Evolutionary conservation across 2,113 vertebrate species (phyloP).

Genomic region (Gallinago paraguaiae): DNA sequence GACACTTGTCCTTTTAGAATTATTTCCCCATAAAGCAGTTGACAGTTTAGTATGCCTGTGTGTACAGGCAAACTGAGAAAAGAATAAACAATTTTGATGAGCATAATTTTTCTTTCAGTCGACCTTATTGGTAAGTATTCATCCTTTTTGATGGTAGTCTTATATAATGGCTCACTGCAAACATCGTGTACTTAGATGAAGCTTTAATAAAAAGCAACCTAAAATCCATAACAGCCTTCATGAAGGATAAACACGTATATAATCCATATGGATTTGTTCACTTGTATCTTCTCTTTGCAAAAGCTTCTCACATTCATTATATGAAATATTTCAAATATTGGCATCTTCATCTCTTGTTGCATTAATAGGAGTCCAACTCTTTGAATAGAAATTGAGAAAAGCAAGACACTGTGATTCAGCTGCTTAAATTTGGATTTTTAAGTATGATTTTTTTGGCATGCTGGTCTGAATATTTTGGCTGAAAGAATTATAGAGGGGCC

Average conservation of each 20-base stretch:
- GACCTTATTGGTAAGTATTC: not conserved
- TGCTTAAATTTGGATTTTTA: not conserved
- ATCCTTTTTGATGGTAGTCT: not conserved
- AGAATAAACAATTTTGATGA: not conserved
- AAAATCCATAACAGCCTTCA: not conserved
- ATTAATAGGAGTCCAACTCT: not conserved
- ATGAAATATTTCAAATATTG: not conserved
- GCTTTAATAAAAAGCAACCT: not conserved
- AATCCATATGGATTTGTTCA: not conserved
- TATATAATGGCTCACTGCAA: not conserved
- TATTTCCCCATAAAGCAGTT: not conserved
- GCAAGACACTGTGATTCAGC: not conserved
- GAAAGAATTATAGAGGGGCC: not conserved
- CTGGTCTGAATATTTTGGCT: not conserved
- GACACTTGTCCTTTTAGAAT: not conserved
- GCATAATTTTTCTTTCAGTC: not conserved
- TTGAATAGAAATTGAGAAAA: not conserved
- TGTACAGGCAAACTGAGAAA: not conserved
- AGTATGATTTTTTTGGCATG: conserved; percentile 21
- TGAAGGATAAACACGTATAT: not conserved
- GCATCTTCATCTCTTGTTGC: not conserved
- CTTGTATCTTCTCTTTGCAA: not conserved
- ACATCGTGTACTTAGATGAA: not conserved
- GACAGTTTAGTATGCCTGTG: not conserved
- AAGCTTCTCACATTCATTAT: not conserved